Evolutionary conservation across 2,888 invertebrate genomes (phyloP).

Genomic region (Polia nebulosa): DNA sequence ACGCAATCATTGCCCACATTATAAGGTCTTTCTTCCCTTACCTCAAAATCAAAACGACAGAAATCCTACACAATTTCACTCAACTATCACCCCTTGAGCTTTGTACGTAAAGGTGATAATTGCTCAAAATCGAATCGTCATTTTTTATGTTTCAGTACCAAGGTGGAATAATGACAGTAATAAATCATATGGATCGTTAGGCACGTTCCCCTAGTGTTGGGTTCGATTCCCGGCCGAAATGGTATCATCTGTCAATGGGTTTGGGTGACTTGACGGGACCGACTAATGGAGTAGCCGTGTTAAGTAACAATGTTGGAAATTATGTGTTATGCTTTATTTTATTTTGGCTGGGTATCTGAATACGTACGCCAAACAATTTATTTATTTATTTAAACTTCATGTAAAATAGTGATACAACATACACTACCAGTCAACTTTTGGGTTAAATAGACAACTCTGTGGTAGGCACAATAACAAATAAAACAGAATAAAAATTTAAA

Average conservation of each 20-base stretch:
- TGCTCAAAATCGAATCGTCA: conserved; percentile 62
- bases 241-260: conserved; percentile 90
- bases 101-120: conserved; percentile 50
- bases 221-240: conserved; percentile 90
- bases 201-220: conserved; percentile 86
- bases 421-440: too few species aligned
- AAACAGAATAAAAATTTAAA: too few species aligned
- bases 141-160: conserved; percentile 79
- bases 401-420: too few species aligned
- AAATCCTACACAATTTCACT: conserved; percentile 25
- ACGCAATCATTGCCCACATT: conserved; percentile 82
- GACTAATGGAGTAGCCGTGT: conserved; percentile 89
- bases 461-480: too few species aligned
- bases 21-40: conserved; percentile 69
- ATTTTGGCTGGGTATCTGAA: background rate
- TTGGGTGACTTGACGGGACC: conserved; percentile 88
- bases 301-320: conserved; percentile 76
- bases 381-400: too few species aligned
- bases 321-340: conserved; percentile 49
- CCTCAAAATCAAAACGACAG: conserved; percentile 59
- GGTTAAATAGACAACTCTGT: too few species aligned
- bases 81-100: conserved; percentile 38
- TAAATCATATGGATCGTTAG: conserved; percentile 91
- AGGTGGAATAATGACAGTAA: conserved; percentile 88
- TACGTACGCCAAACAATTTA: too few species aligned